phyloP scores from a whole-genome alignment of 2,888 invertebrate species.

The Matsumyia berberina region DNA sequence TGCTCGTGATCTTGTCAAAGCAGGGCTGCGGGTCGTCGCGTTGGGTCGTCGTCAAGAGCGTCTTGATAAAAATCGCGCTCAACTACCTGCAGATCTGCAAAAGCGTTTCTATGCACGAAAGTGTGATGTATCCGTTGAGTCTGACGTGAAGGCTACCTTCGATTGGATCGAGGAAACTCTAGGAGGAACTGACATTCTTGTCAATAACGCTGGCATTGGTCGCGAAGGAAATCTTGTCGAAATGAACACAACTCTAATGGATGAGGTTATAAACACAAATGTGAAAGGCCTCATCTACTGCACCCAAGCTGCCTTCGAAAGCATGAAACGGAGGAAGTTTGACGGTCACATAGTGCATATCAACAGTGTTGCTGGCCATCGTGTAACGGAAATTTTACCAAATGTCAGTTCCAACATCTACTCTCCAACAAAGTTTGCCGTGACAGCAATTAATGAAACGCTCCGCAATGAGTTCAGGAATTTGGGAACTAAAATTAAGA shows the following conservation, averaged over 20 bases:
- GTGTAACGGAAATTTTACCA: constrained; percentile 25
- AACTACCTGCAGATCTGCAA: constrained; percentile 72
- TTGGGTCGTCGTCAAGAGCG: constrained; percentile 84
- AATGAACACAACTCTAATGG: constrained; percentile 16
- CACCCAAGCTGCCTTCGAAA: constrained; percentile 83
- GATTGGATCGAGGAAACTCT: constrained; percentile 83
- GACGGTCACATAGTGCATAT: constrained; percentile 84
- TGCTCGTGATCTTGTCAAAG: constrained; percentile 81
- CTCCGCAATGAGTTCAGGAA: constrained; percentile 77
- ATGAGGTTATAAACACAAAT: constrained; percentile 83
- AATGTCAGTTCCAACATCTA: constrained; percentile 74
- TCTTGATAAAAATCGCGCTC: constrained; percentile 60
- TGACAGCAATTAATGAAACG: constrained; percentile 77
- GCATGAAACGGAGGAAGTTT: constrained; percentile 82
- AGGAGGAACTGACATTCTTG: constrained; percentile 85
- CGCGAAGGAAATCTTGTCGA: constrained; percentile 33
- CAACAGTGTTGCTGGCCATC: constrained; percentile 79
- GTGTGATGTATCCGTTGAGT: constrained; percentile 85
- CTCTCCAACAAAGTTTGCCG: constrained; percentile 77
- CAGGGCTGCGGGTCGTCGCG: constrained; percentile 85
- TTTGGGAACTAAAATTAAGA: constrained; percentile 77
- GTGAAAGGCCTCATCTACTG: constrained; percentile 83
- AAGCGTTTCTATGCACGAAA: constrained; percentile 80
- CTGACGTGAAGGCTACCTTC: constrained; percentile 85
- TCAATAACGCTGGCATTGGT: constrained; percentile 85